Base-by-base conservation (phyloP, 2,113 vertebrate genomes). In the Pipa parva region DNA sequence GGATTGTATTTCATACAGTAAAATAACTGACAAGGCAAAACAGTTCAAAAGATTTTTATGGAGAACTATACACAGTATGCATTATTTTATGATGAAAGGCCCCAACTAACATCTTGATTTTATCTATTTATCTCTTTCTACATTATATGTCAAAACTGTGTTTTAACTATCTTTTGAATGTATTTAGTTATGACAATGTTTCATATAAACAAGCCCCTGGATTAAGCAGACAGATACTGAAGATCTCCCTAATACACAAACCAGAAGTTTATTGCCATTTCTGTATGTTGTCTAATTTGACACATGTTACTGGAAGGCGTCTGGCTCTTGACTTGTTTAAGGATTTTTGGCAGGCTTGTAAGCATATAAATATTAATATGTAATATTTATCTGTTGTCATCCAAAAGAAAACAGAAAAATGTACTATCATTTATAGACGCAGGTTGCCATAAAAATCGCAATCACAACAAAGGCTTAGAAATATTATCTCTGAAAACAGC, bases 311-410 rank as follows among this genome's bases (percentile, higher is more conserved):
- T 58, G 55, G 54, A 58, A 67, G 54, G 54, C 52, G 28, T 17
- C 63, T 67, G 42, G 39, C 54, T 67, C 55, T 31, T 15, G 21
- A 58, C 39, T 36, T 25, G 49, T 12, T 11, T 52, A 21, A 22
- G 28, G 20, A 26, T 24, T 36, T 46, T 67, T 67, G 63, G 63
- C 63, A 58, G 63, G 22, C 27, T 20, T 58, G 20, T 28, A 42
- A 48, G 17, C 48, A 67, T 42, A 58, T 67, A 67, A 58, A 59
- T 67, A 67, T 58, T 67, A 48, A 67, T 67, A 58, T 67, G 42
- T 28, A 57, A 45, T 67, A 67, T 67, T 55, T 67, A 48, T 67
- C 63, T 50, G 49, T 58, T 33, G 33, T 66, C 50, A 57, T 48
- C 57, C 42, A 66, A 51, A 49, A 31, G 48, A 21, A 27, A 67